A percentile compares a stretch with the other conserved stretches of the same genome.
Evolutionary conservation across 2,113 vertebrate genomes (phyloP).

Genomic region (Odocoileus virginianus): DNA sequence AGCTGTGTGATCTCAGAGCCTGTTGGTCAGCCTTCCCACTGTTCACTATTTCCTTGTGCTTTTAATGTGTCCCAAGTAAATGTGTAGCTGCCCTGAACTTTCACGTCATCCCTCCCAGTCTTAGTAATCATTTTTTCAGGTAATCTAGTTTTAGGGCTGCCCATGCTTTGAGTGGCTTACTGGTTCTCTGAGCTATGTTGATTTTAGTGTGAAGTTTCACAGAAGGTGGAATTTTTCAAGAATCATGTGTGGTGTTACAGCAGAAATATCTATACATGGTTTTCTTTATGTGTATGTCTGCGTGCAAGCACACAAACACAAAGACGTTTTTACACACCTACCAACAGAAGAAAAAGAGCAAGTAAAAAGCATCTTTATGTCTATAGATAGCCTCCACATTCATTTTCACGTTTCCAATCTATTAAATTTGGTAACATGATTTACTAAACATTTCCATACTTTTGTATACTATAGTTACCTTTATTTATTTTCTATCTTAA

Average conservation of each 20-base stretch:
- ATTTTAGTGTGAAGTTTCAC: background rate
- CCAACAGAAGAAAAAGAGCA: background rate
- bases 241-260: background rate
- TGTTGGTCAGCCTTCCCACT: background rate
- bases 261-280: background rate
- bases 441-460: background rate
- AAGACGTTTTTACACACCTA: background rate
- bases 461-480: background rate
- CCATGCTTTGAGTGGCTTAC: background rate
- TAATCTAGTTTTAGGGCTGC: background rate
- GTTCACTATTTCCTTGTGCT: background rate
- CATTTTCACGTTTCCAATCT: background rate
- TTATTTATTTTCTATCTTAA: background rate
- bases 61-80: background rate
- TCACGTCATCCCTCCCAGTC: background rate
- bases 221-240: background rate
- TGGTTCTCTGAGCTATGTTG: background rate
- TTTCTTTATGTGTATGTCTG: background rate
- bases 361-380: background rate
- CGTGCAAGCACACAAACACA: background rate
- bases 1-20: background rate
- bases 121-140: background rate
- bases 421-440: background rate
- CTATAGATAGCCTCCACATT: background rate
- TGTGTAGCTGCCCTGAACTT: background rate